Conservation (phyloP, 2,797 vertebrate species). For the Denticeps clupeoides region DNA sequence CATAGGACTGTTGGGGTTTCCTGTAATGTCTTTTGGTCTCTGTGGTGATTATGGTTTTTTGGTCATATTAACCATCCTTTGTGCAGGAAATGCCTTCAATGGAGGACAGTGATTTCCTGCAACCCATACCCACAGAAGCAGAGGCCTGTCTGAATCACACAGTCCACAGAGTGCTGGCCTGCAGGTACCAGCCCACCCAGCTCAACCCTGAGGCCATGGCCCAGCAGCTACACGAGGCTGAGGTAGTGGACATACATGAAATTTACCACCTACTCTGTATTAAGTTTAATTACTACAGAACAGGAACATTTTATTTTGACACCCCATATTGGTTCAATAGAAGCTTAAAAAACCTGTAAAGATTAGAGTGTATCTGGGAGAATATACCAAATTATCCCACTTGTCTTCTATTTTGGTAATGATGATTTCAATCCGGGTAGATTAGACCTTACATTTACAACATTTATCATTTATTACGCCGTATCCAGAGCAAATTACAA, state of each 20-base stretch:
- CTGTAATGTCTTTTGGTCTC: constrained; percentile 27
- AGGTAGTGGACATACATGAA: constrained; percentile 52
- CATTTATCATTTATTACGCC: too few relatives aligned
- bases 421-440: too few relatives aligned
- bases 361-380: too few relatives aligned
- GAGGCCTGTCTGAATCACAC: constrained; percentile 51
- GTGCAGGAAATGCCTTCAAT: constrained; percentile 34
- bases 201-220: constrained; percentile 62
- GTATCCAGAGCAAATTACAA: too few relatives aligned
- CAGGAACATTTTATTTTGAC: too few relatives aligned
- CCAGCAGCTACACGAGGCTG: constrained; percentile 70
- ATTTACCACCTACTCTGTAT: not conserved
- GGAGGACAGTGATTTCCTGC: constrained; percentile 40
- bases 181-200: constrained; percentile 68
- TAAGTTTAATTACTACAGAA: too few relatives aligned
- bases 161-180: constrained; percentile 62
- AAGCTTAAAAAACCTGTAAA: too few relatives aligned
- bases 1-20: constrained; percentile 47
- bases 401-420: too few relatives aligned
- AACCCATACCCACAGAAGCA: constrained; percentile 40
- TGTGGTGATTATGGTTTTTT: not conserved
- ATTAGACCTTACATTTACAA: too few relatives aligned
- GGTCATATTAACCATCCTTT: too few relatives aligned
- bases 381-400: too few relatives aligned
- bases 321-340: too few relatives aligned